Evolutionary conservation across 2,888 invertebrate genomes (phyloP).

Genomic region (Iselma pallidipennis): DNA sequence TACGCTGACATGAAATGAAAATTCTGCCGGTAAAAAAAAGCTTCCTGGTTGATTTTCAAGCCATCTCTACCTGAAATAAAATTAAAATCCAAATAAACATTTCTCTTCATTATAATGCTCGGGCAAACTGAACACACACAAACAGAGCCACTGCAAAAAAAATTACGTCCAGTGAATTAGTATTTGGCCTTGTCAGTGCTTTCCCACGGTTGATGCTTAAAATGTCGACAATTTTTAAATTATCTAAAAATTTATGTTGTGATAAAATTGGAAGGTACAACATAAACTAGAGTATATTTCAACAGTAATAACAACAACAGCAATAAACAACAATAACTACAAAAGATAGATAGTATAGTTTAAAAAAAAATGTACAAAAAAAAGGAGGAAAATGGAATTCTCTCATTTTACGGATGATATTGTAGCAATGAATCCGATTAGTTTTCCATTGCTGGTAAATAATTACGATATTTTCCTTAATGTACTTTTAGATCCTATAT

Average conservation of each 20-base stretch:
- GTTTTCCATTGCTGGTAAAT: too few species aligned
- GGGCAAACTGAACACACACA: neutral
- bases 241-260: neutral
- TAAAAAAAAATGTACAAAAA: too few species aligned
- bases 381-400: too few species aligned
- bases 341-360: too few species aligned
- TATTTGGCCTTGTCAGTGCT: neutral
- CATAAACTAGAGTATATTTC: too few species aligned
- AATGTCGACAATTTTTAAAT: neutral
- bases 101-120: slow-evolving; percentile 1
- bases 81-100: neutral
- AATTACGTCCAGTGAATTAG: neutral
- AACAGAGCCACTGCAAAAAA: neutral
- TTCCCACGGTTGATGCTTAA: neutral
- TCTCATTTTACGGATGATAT: too few species aligned
- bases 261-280: too few species aligned
- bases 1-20: neutral
- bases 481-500: too few species aligned
- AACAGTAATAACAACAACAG: too few species aligned
- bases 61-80: neutral
- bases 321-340: too few species aligned
- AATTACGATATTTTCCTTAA: too few species aligned
- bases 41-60: neutral
- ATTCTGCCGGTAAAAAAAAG: neutral
- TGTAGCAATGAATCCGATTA: too few species aligned